phyloP scores from a whole-genome alignment of 2,113 vertebrate species.

The Scatophagus argus region DNA sequence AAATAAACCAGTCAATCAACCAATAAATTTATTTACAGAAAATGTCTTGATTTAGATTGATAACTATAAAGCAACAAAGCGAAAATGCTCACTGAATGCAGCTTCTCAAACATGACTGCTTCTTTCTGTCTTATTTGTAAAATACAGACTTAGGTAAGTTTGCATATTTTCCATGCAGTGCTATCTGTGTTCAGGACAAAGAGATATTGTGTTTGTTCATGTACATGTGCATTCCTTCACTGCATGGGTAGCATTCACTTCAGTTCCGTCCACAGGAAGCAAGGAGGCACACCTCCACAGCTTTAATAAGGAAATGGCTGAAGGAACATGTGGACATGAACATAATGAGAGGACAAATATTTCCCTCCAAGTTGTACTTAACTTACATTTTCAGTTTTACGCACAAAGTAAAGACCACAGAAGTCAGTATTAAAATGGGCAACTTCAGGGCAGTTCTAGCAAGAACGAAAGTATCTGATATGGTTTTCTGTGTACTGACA shows the following conservation, averaged over 20 bases:
- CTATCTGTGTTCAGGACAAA: neutral
- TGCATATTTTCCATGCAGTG: neutral
- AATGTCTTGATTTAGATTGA: no score
- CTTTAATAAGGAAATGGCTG: neutral
- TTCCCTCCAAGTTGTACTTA: no score
- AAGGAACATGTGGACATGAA: fast-evolving
- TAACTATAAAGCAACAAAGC: no score
- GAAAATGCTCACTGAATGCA: no score
- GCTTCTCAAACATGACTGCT: no score
- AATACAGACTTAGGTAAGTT: neutral
- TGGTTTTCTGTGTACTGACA: neutral
- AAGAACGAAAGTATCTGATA: neutral
- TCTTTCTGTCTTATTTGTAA: no score
- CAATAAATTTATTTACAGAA: no score
- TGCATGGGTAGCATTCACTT: neutral
- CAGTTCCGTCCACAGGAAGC: neutral
- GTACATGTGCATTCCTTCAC: neutral
- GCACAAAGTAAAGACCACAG: neutral
- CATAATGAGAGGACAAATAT: no score
- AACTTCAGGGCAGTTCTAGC: no score
- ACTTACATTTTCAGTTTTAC: no score
- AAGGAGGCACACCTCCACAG: neutral
- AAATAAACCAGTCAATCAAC: no score
- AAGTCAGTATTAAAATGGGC: neutral
- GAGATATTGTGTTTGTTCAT: neutral